Evolutionary conservation across 2,797 vertebrate species (phyloP).

Genomic region (Thalassophryne amazonica): DNA sequence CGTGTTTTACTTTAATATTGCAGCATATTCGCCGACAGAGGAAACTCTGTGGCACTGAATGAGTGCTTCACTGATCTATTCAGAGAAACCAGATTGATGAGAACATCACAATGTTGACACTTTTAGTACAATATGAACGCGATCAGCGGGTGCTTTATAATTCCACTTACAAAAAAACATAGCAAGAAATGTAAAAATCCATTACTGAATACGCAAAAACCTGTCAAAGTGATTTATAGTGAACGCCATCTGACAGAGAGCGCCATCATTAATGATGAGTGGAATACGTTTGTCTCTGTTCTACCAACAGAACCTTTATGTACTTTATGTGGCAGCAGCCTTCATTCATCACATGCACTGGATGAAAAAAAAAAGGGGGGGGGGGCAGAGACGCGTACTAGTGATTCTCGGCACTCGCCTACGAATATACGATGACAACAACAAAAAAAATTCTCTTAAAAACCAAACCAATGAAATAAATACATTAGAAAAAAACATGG

Average conservation of each 20-base stretch:
- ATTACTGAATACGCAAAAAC: constrained; percentile 23
- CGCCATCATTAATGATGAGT: constrained; percentile 12
- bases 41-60: constrained; percentile 44
- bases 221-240: constrained; percentile 39
- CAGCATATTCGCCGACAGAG: constrained; percentile 24
- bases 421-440: constrained; percentile 35
- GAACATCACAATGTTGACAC: constrained; percentile 11
- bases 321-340: constrained; percentile 38
- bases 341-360: constrained; percentile 41
- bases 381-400: too few relatives aligned
- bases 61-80: background rate
- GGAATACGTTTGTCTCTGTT: background rate
- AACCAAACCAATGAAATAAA: constrained; percentile 57
- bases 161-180: constrained; percentile 5
- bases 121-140: background rate
- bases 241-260: constrained; percentile 31
- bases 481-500: constrained; percentile 41
- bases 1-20: constrained; percentile 18
- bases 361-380: too few relatives aligned
- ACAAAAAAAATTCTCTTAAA: constrained; percentile 29
- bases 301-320: constrained; percentile 6
- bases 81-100: constrained; percentile 9
- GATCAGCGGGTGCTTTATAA: constrained; percentile 1
- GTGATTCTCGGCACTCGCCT: constrained; percentile 45
- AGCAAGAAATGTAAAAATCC: constrained; percentile 14